phyloP scores from a whole-genome alignment of 2,888 invertebrate species.

The Eustalomyia histrio region DNA sequence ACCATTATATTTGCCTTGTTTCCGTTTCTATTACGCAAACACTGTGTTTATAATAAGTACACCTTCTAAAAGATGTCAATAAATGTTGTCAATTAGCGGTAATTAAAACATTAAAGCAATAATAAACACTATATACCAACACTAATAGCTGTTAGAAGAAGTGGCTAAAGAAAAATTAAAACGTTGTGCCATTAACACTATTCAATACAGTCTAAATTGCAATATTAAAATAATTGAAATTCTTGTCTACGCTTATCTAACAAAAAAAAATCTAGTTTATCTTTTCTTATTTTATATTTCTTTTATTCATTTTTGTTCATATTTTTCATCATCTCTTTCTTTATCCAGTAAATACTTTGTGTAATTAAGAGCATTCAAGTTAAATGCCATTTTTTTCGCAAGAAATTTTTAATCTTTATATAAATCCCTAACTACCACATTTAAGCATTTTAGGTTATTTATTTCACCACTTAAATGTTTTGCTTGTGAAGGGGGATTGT shows the following conservation, averaged over 20 bases:
- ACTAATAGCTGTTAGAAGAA: not conserved
- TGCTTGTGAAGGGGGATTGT: not conserved
- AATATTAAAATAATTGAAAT: not conserved
- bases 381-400: not conserved
- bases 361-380: not conserved
- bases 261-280: not conserved
- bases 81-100: slow-evolving; percentile 26
- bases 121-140: not conserved
- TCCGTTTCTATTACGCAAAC: too few relatives aligned
- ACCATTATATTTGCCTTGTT: not conserved
- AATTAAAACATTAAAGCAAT: slow-evolving; percentile 27
- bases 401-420: not conserved
- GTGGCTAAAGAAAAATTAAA: not conserved
- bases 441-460: not conserved
- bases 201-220: not conserved
- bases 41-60: not conserved
- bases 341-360: too few relatives aligned
- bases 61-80: slow-evolving; percentile 4
- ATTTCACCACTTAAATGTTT: not conserved
- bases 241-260: not conserved
- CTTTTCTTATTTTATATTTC: too few relatives aligned
- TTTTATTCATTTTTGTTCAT: not conserved
- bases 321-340: not conserved
- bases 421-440: not conserved
- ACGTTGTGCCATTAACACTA: not conserved